Conservation (phyloP, 2,113 vertebrate species). For the cattle (Bos taurus) region DNA sequence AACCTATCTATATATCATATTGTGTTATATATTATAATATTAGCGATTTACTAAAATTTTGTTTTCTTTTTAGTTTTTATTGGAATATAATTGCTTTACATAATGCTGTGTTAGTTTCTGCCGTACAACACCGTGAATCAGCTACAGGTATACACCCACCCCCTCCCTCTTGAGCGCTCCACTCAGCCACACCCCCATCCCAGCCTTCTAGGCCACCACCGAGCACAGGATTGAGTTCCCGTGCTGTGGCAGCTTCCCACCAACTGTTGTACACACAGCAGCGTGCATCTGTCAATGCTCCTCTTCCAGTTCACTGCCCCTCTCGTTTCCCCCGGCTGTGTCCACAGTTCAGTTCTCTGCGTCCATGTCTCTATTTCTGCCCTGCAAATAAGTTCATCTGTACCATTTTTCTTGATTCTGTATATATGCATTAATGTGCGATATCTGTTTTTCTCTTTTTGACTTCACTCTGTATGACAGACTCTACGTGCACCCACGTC, state of each 20-base stretch:
- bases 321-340: neutral
- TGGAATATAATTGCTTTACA: neutral
- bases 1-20: neutral
- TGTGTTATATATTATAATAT: neutral
- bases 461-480: neutral
- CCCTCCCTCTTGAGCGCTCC: neutral
- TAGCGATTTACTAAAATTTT: neutral
- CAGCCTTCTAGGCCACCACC: neutral
- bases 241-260: neutral
- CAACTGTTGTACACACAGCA: accelerated
- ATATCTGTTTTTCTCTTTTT: neutral
- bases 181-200: neutral
- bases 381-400: neutral
- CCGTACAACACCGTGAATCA: neutral
- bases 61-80: neutral
- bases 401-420: neutral
- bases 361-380: neutral
- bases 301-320: accelerated
- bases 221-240: neutral
- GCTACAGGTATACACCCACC: neutral
- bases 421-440: accelerated
- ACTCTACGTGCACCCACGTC: neutral
- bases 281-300: accelerated
- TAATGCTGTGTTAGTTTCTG: neutral
- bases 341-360: neutral